Evolutionary conservation across 2,797 vertebrate genomes (phyloP).

Genomic region (Morus bassanus): DNA sequence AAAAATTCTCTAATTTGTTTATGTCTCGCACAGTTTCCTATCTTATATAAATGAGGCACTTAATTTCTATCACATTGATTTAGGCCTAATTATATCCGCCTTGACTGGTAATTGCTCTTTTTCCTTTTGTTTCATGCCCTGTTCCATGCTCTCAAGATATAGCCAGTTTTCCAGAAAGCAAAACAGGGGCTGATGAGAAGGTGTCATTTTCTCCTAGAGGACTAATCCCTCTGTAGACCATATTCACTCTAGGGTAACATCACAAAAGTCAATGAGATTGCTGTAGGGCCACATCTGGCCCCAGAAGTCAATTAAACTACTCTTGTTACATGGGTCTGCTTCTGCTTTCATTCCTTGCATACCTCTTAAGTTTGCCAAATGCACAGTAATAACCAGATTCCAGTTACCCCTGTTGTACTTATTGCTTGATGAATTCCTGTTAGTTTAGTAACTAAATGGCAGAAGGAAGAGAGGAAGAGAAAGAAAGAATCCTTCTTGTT

Average conservation of each 20-base stretch:
- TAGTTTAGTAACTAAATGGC: neutral
- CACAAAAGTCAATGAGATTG: neutral
- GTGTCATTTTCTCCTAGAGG: neutral
- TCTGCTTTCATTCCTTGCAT: neutral
- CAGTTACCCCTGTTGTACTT: neutral
- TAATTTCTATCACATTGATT: slow-evolving; percentile 43
- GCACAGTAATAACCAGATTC: neutral
- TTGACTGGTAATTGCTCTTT: slow-evolving; percentile 17
- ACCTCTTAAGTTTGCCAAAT: neutral
- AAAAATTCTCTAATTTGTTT: slow-evolving; percentile 17
- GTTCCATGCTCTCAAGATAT: neutral
- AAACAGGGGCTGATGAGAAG: neutral
- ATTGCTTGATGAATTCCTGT: neutral
- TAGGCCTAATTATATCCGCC: slow-evolving; percentile 29
- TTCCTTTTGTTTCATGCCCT: neutral
- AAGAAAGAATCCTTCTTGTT: neutral
- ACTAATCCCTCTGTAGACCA: neutral
- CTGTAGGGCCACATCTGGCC: neutral
- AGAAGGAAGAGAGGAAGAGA: neutral
- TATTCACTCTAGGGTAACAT: neutral
- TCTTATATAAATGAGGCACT: slow-evolving; percentile 16
- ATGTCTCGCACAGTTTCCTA: neutral
- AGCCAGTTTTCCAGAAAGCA: neutral
- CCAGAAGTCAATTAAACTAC: neutral
- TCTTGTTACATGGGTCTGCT: neutral